Base-by-base conservation (phyloP, 64 coral and sea anemone species). In the Actinia equina region DNA sequence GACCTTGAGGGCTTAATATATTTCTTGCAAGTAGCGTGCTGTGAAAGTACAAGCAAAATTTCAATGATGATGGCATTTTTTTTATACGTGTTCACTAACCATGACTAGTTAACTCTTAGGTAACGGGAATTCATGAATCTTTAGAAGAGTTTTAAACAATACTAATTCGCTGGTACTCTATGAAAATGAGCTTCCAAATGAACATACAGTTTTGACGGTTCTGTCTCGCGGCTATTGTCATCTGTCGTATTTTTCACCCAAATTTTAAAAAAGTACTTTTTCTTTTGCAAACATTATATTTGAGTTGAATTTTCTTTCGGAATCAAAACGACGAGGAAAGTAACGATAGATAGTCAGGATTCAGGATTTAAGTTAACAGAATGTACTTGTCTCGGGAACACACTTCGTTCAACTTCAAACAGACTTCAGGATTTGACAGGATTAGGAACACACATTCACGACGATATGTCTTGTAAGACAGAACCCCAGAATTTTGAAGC, bases 101-200 rank as follows among this genome's bases (percentile, higher is more conserved):
- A 74, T 81, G 78, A 52, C 78, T 46, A 49, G 78, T 49, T 49
- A 81, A 81, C 78, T 49, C 78, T 81, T 81, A 81, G 78, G 78
- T 81, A 81, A 81, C 78, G 78, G 78, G 18, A 81, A 52, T 49
- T 81, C 52, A 19, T 17, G 44, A 81, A 81, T 81, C 69, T 81
- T 22, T 12, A 52, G 43, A 52, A 81, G 78, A 2, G 6, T 81
- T 22, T 44, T 49, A 52, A 81, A 81, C 78, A 81, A 81, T 81
- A 49, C 43, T 49, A 52, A 81, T 52, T 81, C 49, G 78, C 78
- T 52, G 78, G 78, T 81, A 81, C 78, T 49, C 14, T 37, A 49
- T 43, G 22, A 79, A 49, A 81, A 49, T 51, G 43, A 74, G 7
- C 41, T 79, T 52, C 44, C 1, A 4, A 52, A 11, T 37, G 69